These are phyloP conservation scores for Dromius quadrimaculatus DNA, from an alignment of 2,888 invertebrate genomes.

Conservation along the genomic window DNA sequence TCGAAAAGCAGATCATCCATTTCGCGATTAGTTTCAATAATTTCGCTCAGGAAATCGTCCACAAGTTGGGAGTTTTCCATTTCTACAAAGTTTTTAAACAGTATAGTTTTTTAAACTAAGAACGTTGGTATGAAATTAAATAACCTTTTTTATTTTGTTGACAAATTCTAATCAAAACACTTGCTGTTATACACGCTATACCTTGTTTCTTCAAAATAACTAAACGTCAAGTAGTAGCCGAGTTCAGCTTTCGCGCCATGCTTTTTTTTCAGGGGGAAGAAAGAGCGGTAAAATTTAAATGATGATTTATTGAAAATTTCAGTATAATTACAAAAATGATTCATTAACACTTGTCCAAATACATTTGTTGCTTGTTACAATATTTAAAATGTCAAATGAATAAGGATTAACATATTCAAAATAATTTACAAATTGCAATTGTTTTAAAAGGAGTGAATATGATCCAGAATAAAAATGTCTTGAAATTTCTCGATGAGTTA, in stretches of 20 bases:
- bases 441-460: slow-evolving; percentile 14
- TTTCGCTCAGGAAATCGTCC: slow-evolving; percentile 8
- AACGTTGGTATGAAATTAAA: neutral
- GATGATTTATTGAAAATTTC: slow-evolving; percentile 19
- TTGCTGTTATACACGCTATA: neutral
- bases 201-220: slow-evolving; percentile 5
- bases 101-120: neutral
- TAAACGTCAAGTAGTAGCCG: neutral
- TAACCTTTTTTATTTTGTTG: slow-evolving; percentile 11
- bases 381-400: slow-evolving; percentile 54
- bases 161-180: slow-evolving; percentile 17
- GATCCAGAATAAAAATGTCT: slow-evolving; percentile 8
- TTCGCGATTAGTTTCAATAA: slow-evolving; percentile 25
- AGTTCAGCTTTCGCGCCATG: slow-evolving; percentile 4
- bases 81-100: neutral
- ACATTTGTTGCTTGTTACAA: slow-evolving; percentile 59
- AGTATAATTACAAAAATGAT: slow-evolving; percentile 55
- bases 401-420: slow-evolving; percentile 23
- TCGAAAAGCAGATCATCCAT: slow-evolving; percentile 33
- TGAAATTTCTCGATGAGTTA: slow-evolving; percentile 51
- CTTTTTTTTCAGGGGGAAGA: neutral
- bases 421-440: slow-evolving; percentile 6
- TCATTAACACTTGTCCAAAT: slow-evolving; percentile 61
- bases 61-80: slow-evolving; percentile 32
- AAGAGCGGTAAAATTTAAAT: neutral